Evolutionary conservation across 2,888 invertebrate genomes (phyloP).

Genomic region (Gisinianus flammeolus): DNA sequence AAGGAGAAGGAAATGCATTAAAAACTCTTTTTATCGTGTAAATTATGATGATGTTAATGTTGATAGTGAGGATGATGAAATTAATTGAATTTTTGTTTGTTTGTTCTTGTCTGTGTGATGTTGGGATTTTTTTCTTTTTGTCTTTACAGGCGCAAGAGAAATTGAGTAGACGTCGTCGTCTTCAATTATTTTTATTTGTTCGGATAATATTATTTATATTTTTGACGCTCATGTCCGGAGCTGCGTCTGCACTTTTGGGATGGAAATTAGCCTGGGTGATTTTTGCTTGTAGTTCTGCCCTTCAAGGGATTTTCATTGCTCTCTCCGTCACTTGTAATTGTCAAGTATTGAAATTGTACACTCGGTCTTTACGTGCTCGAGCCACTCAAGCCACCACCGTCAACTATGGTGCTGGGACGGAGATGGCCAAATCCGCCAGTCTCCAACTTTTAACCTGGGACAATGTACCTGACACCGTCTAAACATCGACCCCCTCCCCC

Average conservation of each 20-base stretch:
- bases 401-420: conserved; percentile 55
- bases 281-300: conserved; percentile 61
- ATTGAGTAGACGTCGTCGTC: conserved; percentile 67
- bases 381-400: conserved; percentile 50
- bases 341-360: conserved; percentile 61
- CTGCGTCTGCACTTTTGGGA: conserved; percentile 60
- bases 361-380: conserved; percentile 53
- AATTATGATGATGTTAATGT: too few species aligned
- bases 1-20: too few species aligned
- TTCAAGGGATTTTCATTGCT: conserved; percentile 70
- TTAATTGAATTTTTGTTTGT: not conserved
- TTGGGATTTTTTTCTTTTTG: conserved; percentile 2
- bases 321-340: conserved; percentile 71
- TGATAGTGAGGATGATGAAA: too few species aligned
- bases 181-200: conserved; percentile 69
- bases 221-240: conserved; percentile 63
- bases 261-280: conserved; percentile 60
- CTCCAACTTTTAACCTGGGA: conserved; percentile 59
- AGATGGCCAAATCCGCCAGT: conserved; percentile 59
- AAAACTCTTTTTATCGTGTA: too few species aligned
- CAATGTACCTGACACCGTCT: conserved; percentile 54
- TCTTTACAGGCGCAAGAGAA: conserved; percentile 66
- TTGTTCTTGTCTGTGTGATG: not conserved
- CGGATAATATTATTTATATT: conserved; percentile 66
- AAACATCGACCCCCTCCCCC: too few species aligned